Conservation (phyloP, 2,888 invertebrate genomes). For the Eupithecia subumbrata region DNA sequence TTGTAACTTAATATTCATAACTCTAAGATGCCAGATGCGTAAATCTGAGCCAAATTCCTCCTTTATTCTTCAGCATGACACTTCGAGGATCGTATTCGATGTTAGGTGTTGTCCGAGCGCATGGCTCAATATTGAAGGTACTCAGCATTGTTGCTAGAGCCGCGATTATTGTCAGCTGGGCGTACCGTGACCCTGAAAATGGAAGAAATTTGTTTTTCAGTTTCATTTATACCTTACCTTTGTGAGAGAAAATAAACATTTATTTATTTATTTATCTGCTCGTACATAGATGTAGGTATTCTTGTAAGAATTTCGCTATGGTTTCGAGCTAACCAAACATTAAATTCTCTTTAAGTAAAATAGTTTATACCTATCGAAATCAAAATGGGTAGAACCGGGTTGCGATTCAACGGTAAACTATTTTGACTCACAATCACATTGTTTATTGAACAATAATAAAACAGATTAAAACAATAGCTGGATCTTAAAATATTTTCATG, state of each 20-base stretch:
- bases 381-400: background rate
- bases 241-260: no score
- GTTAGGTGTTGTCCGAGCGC: constrained; percentile 65
- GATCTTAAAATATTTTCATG: constrained; percentile 44
- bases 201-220: background rate
- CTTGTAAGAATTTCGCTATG: background rate
- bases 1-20: background rate
- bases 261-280: no score
- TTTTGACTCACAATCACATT: background rate
- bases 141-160: constrained; percentile 67
- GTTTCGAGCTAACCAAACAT: background rate
- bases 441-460: constrained; percentile 24
- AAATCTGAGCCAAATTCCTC: constrained; percentile 75
- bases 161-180: constrained; percentile 69
- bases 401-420: background rate
- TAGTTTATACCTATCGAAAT: background rate
- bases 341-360: background rate
- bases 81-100: constrained; percentile 76
- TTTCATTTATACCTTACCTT: no score
- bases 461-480: constrained; percentile 47
- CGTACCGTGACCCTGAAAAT: constrained; percentile 76
- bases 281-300: background rate
- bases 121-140: constrained; percentile 67
- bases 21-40: constrained; percentile 44
- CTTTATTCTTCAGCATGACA: constrained; percentile 78